These are phyloP conservation scores for Deroplatys truncata DNA, from an alignment of 2,888 invertebrate genomes.

Conservation along the genomic window DNA sequence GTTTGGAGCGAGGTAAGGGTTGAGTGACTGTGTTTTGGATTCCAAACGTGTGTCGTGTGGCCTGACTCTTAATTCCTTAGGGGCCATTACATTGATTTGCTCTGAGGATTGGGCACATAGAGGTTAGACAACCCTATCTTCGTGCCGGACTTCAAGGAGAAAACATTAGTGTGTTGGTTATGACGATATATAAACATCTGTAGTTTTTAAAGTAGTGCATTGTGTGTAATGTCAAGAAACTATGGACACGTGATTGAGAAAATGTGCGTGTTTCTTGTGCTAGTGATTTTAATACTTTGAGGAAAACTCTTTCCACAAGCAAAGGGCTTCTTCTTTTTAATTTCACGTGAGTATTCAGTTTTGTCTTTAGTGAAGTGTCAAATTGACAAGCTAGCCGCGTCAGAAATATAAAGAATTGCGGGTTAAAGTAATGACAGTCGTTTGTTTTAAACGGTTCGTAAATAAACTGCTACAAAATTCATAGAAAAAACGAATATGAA, in stretches of 20 bases:
- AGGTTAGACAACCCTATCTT: too few species aligned
- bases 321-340: background rate
- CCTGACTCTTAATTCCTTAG: constrained; percentile 15
- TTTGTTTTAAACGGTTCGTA: too few species aligned
- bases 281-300: background rate
- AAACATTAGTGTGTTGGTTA: too few species aligned
- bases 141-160: too few species aligned
- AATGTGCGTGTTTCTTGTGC: background rate
- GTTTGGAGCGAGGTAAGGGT: background rate
- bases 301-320: background rate
- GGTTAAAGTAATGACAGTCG: too few species aligned
- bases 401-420: too few species aligned
- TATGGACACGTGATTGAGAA: background rate
- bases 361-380: too few species aligned
- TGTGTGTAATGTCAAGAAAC: background rate
- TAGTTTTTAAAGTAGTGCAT: too few species aligned
- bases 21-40: background rate
- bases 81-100: constrained; percentile 22
- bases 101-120: background rate
- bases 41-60: background rate
- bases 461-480: too few species aligned
- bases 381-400: too few species aligned
- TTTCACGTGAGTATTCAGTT: background rate
- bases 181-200: too few species aligned
- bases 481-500: too few species aligned